These are phyloP conservation scores for Phengaris alcon DNA, from an alignment of 2,888 invertebrate species.

Conservation along the genomic window DNA sequence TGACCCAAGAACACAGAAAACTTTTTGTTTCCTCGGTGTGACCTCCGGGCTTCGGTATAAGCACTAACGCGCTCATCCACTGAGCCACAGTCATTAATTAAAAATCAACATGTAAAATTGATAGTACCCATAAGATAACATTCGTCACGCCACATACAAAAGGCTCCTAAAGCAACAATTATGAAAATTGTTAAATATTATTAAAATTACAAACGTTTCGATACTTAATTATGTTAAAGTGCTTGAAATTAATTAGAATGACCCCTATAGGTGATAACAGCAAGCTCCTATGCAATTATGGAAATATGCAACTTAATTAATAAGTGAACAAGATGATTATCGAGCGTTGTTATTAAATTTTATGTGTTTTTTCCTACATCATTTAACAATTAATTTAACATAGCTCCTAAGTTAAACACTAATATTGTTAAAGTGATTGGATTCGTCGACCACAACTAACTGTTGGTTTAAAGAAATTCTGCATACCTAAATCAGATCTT, in stretches of 20 bases:
- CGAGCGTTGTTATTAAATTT: constrained; percentile 32
- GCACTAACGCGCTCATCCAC: too few relatives aligned
- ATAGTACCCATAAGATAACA: background rate
- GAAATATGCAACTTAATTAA: constrained; percentile 42
- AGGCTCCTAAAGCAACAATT: background rate
- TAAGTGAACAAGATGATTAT: constrained; percentile 46
- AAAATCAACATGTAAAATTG: too few relatives aligned
- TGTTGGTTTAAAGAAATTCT: too few relatives aligned
- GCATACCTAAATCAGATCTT: too few relatives aligned
- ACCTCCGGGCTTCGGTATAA: too few relatives aligned
- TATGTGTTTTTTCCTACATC: background rate
- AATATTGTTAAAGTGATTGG: too few relatives aligned
- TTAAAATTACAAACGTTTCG: background rate
- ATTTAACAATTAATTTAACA: too few relatives aligned
- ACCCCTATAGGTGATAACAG: constrained; percentile 11
- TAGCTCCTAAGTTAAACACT: too few relatives aligned
- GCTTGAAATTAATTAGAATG: constrained; percentile 10
- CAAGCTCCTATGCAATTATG: constrained; percentile 14
- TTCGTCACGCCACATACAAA: background rate
- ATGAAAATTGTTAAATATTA: background rate
- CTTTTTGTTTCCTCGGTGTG: too few relatives aligned
- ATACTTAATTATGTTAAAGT: constrained; percentile 13
- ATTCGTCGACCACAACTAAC: too few relatives aligned
- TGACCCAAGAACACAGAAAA: too few relatives aligned
- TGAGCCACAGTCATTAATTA: too few relatives aligned